Conservation (phyloP, 2,113 vertebrate species). For the Aleadryas rufinucha region DNA sequence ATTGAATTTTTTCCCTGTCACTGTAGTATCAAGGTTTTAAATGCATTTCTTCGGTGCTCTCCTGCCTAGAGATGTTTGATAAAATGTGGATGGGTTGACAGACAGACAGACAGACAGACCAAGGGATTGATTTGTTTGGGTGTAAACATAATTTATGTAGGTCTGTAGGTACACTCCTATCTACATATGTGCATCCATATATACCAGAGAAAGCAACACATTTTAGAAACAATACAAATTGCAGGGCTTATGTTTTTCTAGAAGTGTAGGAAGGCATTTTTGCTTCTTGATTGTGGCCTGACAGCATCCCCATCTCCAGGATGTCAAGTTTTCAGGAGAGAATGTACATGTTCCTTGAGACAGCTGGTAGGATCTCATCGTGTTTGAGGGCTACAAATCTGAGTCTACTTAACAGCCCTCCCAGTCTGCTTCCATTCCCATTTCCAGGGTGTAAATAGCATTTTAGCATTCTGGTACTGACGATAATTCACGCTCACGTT, state of each 20-base stretch:
- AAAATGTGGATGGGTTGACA: neutral
- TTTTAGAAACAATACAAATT: neutral
- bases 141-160: neutral
- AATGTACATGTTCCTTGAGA: neutral
- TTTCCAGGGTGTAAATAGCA: neutral
- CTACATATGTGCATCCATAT: neutral
- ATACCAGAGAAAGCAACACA: neutral
- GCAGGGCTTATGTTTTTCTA: neutral
- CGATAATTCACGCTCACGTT: neutral
- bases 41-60: neutral
- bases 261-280: neutral
- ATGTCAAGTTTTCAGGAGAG: neutral
- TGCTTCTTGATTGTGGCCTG: neutral
- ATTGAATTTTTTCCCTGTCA: rapidly evolving
- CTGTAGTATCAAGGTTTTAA: neutral
- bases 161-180: neutral
- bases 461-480: neutral
- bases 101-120: neutral
- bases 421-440: neutral
- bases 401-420: neutral
- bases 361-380: neutral
- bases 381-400: neutral
- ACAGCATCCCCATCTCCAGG: neutral
- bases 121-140: neutral
- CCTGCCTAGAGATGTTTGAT: neutral